A percentile compares a stretch with the other conserved stretches of the same genome.
These are phyloP conservation scores for Cephus spinipes DNA, from an alignment of 2,888 invertebrate genomes.

Conservation along the genomic window DNA sequence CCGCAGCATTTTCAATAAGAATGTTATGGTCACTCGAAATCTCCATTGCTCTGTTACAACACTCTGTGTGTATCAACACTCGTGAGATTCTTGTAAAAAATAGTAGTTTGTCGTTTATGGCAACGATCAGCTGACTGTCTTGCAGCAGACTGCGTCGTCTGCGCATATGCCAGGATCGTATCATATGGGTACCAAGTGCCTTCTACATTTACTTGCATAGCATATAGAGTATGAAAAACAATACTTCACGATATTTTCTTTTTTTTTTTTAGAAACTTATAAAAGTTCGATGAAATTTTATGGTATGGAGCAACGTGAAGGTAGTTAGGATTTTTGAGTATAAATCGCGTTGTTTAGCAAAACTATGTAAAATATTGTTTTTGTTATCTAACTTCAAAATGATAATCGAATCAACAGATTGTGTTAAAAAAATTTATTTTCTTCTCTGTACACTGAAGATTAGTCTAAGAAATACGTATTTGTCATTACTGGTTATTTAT, in stretches of 20 bases:
- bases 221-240: background rate
- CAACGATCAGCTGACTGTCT: background rate
- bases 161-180: background rate
- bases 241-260: background rate
- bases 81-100: background rate
- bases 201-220: too few species aligned
- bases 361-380: background rate
- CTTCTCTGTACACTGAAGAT: background rate
- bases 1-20: slow-evolving; percentile 25
- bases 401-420: background rate
- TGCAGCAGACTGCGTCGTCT: background rate
- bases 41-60: slow-evolving; percentile 23
- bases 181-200: too few species aligned
- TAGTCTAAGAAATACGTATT: background rate
- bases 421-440: background rate
- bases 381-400: background rate
- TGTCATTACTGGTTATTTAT: background rate
- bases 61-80: background rate
- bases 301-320: background rate
- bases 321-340: background rate
- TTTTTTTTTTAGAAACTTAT: background rate
- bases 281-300: background rate
- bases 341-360: background rate
- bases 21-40: slow-evolving; percentile 26
- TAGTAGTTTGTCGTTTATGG: background rate